A percentile compares a stretch with the other conserved stretches of the same genome.
Conservation (phyloP, 2,888 invertebrate genomes). For the Trichogramma evanescens region DNA sequence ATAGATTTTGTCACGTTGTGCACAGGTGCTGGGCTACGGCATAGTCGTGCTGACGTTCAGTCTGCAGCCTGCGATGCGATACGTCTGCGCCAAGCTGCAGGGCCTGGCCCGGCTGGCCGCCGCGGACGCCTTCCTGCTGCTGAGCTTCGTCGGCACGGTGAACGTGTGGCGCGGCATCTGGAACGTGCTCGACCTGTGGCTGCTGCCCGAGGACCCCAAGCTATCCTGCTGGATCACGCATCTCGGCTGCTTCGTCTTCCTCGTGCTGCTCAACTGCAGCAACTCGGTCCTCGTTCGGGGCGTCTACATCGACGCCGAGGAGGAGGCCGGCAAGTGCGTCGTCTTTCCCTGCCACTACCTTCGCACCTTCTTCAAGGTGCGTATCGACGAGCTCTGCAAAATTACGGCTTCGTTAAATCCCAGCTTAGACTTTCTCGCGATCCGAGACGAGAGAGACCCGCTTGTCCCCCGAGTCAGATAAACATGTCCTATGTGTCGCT, state of each 20-base stretch:
- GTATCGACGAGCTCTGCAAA: conserved; percentile 1
- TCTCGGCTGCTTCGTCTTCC: conserved; percentile 63
- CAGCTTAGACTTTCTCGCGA: neutral
- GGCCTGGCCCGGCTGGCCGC: conserved; percentile 63
- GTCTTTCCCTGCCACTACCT: conserved; percentile 80
- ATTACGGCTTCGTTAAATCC: no score
- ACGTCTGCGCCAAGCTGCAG: conserved; percentile 61
- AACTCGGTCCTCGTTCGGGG: conserved; percentile 82
- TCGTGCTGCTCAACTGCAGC: conserved; percentile 76
- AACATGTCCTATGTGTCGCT: neutral
- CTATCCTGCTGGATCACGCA: conserved; percentile 78
- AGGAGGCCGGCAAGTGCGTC: conserved; percentile 74
- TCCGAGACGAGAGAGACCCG: neutral
- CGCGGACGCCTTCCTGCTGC: conserved; percentile 70
- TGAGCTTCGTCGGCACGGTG: conserved; percentile 73
- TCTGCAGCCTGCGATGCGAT: conserved; percentile 67
- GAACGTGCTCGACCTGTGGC: conserved; percentile 71
- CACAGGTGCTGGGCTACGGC: conserved; percentile 67
- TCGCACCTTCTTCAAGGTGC: conserved; percentile 62
- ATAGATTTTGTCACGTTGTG: no score
- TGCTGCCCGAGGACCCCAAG: conserved; percentile 62
- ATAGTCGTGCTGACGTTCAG: conserved; percentile 67
- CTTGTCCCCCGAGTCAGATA: neutral
- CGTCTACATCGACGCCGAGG: conserved; percentile 82
- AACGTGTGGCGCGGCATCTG: conserved; percentile 86